A percentile compares a stretch with the other conserved stretches of the same genome.
These are phyloP conservation scores for Drosophila nigricruria DNA, from an alignment of 2,888 invertebrate species.

Conservation along the genomic window DNA sequence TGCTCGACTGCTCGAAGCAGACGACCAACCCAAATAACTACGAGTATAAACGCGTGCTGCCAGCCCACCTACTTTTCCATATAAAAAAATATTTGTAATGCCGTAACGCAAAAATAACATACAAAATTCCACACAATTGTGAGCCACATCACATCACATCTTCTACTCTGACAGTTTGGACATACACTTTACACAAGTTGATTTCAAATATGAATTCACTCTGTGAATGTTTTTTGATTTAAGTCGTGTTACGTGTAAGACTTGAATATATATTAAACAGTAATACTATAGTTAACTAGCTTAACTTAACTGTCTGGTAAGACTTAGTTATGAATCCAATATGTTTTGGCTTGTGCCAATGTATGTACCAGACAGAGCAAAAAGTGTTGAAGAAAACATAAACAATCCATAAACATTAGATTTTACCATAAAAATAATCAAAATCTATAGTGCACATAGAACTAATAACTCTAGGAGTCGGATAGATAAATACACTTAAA, in stretches of 20 bases:
- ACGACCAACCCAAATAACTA: constrained; percentile 44
- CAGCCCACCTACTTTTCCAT: constrained; percentile 19
- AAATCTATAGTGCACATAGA: not conserved
- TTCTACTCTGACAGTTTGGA: constrained; percentile 19
- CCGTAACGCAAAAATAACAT: constrained; percentile 39
- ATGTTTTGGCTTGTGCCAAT: too few relatives aligned
- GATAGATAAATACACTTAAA: constrained; percentile 16
- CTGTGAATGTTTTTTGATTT: constrained; percentile 4
- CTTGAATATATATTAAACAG: too few relatives aligned
- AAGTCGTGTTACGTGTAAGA: not conserved
- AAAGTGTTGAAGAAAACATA: too few relatives aligned
- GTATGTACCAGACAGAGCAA: too few relatives aligned
- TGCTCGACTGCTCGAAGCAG: constrained; percentile 49
- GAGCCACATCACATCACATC: constrained; percentile 20
- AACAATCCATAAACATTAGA: not conserved
- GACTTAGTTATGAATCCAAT: too few relatives aligned
- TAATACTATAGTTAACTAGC: too few relatives aligned
- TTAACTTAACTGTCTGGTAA: too few relatives aligned
- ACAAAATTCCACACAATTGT: constrained; percentile 45
- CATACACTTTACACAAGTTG: constrained; percentile 24
- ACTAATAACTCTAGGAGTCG: too few relatives aligned
- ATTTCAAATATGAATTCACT: constrained; percentile 21
- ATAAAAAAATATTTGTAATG: constrained; percentile 59
- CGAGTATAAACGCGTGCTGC: constrained; percentile 9
- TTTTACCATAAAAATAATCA: not conserved